Percentiles rank a stretch among this genome's conserved stretches.
Evolutionary conservation across 2,888 invertebrate genomes (phyloP).

Genomic region (Ferrisia virgata): DNA sequence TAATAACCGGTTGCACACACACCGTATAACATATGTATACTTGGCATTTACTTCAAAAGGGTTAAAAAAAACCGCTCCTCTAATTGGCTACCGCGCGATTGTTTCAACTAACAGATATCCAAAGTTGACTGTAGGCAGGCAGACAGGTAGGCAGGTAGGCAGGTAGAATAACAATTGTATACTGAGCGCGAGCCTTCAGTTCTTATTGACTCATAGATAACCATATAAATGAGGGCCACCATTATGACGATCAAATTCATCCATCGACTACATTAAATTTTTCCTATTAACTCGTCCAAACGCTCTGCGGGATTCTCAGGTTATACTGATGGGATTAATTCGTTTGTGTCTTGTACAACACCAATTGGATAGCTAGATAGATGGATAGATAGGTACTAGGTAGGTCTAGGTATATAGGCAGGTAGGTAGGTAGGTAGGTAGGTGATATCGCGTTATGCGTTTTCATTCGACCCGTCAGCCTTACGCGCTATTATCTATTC

Average conservation of each 20-base stretch:
- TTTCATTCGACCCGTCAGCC: not conserved
- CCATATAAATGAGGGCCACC: not conserved
- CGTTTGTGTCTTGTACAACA: constrained; percentile 9
- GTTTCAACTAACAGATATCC: too few relatives aligned
- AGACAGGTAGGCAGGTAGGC: not conserved
- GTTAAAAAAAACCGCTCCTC: not conserved
- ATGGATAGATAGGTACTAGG: not conserved
- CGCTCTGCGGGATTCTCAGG: constrained; percentile 12
- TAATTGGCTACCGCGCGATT: not conserved
- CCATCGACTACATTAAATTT: not conserved
- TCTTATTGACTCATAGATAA: not conserved
- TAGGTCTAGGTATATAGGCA: not conserved
- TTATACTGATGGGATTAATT: constrained; percentile 30
- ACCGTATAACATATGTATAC: too few relatives aligned
- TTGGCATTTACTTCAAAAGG: too few relatives aligned
- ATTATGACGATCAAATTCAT: not conserved
- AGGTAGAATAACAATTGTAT: not conserved
- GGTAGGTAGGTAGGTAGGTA: too few relatives aligned
- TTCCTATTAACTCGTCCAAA: constrained; percentile 11
- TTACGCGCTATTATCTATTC: constrained; percentile 22
- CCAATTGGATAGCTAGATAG: too few relatives aligned
- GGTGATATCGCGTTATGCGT: too few relatives aligned
- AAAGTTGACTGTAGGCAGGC: too few relatives aligned
- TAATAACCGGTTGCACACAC: not conserved
- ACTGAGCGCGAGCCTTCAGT: not conserved